Base-by-base conservation (phyloP, 1,140 invertebrate genomes). In the Copidosoma floridanum region DNA sequence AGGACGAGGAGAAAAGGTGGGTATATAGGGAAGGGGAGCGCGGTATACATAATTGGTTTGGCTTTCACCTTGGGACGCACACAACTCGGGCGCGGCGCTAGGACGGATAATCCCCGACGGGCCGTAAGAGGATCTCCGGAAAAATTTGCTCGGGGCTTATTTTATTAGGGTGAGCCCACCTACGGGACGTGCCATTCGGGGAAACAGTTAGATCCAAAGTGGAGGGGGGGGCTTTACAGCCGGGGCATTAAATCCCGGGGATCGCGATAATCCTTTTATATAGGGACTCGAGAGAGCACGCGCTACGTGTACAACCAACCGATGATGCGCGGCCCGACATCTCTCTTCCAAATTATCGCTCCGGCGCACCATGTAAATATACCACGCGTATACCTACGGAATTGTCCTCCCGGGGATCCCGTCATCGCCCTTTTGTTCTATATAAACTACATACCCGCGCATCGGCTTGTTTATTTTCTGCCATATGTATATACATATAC, bases 211-310 rank as follows among this genome's bases (percentile, higher is more conserved):
- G 46, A 46, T 47, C 53, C 41, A n/a, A n/a, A n/a, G n/a, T n/a
- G n/a, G n/a, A n/a, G n/a, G n/a, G n/a, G n/a, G n/a, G n/a, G n/a
- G n/a, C n/a, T n/a, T n/a, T n/a, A 37, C 14, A 40, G 14, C 23
- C 14, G n/a, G 44, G 21, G 35, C 48, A 59, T 37, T 38, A 53
- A 53, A 47, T 24, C 46, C 20, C 50, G 27, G 32, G 50, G 50
- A 23, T 21, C 32, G 50, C 57, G 47, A 60, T 54, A 60, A 60
- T 60, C 57, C 57, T 60, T 60, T 60, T 60, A 60, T 54, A 51
- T 32, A 18, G 29, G 41, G 18, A 7, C 37, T 2, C 12, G 35
- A 27, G 48, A n/a, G 2, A n/a, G n/a, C n/a, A n/a, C n/a, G n/a
- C n/a, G n/a, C n/a, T n/a, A n/a, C n/a, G n/a, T n/a, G n/a, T n/a